Base-by-base conservation (phyloP, 2,888 invertebrate genomes). In the Hartigia nigra region DNA sequence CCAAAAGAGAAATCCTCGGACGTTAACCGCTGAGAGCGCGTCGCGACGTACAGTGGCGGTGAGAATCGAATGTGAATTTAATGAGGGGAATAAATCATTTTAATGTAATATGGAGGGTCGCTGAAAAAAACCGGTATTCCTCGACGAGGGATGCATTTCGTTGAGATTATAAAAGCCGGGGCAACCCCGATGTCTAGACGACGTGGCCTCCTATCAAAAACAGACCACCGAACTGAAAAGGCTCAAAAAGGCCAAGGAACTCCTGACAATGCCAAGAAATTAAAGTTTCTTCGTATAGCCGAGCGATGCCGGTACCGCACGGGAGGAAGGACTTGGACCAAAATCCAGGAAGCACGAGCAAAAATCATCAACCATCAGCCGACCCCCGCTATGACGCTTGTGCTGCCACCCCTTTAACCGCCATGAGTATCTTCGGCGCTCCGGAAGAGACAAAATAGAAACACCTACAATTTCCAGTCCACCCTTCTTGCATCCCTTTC, bases 181-280 rank as follows among this genome's bases (percentile, higher is more conserved):
- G 87, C 85, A 87, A 88, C 87, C 86, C 87, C 85, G 86, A 85
- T 86, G 86, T 89, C 88, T 89, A 89, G 89, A 89, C 88, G 88
- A 87, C 81, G 80, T 79, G 84, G 84, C 87, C 90, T 90, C 88
- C 89, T 89, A 90, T 90, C 89, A 88, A 90, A 90, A 90, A 90
- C 90, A 90, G 90, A 90, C 89, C 88, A 86, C 87, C 88, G 87
- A 88, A 88, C 87, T 89, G 88, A 90, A 90, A 89, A 88, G 90
- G 87, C 87, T 85, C 86, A 88, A 89, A 88, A 89, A 89, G 90
- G 89, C 89, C 90, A 90, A 91, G 88, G 89, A 90, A 90, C 90
- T 90, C 87, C 70, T 34, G 35, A 90, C 90, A 90, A 91, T 90
- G 88, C 87, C 87, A 88, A 90, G 89, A 90, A 90, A 90, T 91